These are phyloP conservation scores for Oryzaephilus surinamensis DNA, from an alignment of 1,140 invertebrate genomes.

Conservation along the genomic window DNA sequence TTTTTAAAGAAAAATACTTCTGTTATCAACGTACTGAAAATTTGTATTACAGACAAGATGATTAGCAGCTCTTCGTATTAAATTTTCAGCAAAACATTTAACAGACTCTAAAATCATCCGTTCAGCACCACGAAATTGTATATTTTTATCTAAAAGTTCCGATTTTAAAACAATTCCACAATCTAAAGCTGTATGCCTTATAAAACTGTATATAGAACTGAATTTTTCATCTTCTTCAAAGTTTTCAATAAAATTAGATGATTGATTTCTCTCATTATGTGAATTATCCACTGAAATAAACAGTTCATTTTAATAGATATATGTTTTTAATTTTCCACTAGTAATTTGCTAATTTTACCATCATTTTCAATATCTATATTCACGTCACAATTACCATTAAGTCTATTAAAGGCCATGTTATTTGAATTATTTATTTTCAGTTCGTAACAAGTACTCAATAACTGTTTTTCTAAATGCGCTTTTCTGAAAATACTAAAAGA, in stretches of 20 bases:
- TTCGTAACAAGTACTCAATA: slow-evolving; percentile 6
- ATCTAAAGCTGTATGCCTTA: slow-evolving; percentile 26
- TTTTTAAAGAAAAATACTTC: not conserved
- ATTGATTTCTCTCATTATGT: no score
- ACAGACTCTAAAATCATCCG: slow-evolving; percentile 26
- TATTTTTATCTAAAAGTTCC: slow-evolving; percentile 22
- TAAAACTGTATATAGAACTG: slow-evolving; percentile 21
- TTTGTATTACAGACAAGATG: slow-evolving; percentile 13
- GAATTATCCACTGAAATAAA: no score
- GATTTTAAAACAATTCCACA: slow-evolving; percentile 25
- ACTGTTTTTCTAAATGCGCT: slow-evolving; percentile 15
- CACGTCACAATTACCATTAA: no score
- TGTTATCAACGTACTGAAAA: slow-evolving; percentile 13
- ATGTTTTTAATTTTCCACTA: no score
- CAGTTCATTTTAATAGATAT: no score
- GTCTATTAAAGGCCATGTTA: no score
- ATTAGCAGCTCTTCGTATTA: slow-evolving; percentile 24
- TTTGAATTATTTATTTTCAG: no score
- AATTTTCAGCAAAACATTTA: slow-evolving; percentile 26
- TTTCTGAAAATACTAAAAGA: slow-evolving; percentile 21
- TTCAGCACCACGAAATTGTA: slow-evolving; percentile 23
- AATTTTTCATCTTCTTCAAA: no score
- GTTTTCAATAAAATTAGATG: no score
- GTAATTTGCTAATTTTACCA: no score
- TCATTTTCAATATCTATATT: no score